Evolutionary conservation across 2,888 invertebrate genomes (phyloP).

Genomic region (Cataglyphis cursor): DNA sequence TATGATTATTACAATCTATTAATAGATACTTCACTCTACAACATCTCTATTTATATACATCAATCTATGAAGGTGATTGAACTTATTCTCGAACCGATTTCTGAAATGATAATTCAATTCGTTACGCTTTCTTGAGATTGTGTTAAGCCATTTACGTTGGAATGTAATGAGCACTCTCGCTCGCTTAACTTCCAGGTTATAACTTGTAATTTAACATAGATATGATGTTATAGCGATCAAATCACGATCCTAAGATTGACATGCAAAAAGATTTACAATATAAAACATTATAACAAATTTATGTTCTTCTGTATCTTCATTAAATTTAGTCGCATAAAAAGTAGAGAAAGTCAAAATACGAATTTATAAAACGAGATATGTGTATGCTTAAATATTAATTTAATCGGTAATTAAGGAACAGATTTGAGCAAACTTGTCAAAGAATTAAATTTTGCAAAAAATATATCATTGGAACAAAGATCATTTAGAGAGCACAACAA

Average conservation of each 20-base stretch:
- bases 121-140: conserved; percentile 49
- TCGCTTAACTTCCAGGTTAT: conserved; percentile 48
- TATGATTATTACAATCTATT: background rate
- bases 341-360: background rate
- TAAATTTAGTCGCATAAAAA: background rate
- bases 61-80: conserved; percentile 30
- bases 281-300: background rate
- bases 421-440: background rate
- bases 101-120: conserved; percentile 52
- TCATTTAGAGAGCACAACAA: background rate
- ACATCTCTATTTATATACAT: background rate
- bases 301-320: background rate
- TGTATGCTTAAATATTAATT: background rate
- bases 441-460: background rate
- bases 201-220: conserved; percentile 36
- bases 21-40: background rate
- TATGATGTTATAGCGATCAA: conserved; percentile 4
- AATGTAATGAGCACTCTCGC: conserved; percentile 56
- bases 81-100: conserved; percentile 42
- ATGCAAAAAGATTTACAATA: conserved; percentile 22
- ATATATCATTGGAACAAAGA: background rate
- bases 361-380: background rate
- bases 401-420: background rate
- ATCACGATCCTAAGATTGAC: background rate
- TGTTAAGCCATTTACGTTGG: conserved; percentile 50